A percentile compares a stretch with the other conserved stretches of the same genome.
These are phyloP conservation scores for Microctenopoma steveboyesi DNA, from an alignment of 2,797 vertebrate genomes.

Conservation along the genomic window DNA sequence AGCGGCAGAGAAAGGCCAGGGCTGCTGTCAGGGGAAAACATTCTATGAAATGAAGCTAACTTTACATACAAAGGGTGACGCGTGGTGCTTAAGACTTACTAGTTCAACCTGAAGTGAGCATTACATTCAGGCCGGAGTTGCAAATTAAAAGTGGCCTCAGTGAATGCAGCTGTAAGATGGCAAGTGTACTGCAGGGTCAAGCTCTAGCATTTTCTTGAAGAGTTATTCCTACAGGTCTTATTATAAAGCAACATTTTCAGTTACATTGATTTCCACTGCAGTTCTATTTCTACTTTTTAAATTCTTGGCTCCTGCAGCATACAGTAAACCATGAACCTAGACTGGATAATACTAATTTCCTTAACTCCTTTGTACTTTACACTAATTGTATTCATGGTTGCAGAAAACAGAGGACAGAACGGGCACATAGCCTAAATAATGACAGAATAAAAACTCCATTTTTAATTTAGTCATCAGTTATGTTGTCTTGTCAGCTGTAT, in stretches of 20 bases:
- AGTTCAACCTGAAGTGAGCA: neutral
- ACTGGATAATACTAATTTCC: neutral
- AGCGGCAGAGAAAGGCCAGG: slow-evolving; percentile 8
- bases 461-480: too few relatives aligned
- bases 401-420: too few relatives aligned
- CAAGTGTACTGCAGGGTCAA: neutral
- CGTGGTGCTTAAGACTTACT: neutral
- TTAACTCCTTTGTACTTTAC: neutral
- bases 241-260: neutral
- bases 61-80: neutral
- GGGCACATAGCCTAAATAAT: neutral
- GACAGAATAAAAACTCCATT: too few relatives aligned
- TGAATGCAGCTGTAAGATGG: neutral
- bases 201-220: neutral
- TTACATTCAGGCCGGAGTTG: too few relatives aligned
- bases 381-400: neutral
- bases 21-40: slow-evolving; percentile 6
- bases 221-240: neutral
- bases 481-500: too few relatives aligned
- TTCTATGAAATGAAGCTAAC: too few relatives aligned
- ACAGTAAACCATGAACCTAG: neutral
- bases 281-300: too few relatives aligned
- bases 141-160: neutral
- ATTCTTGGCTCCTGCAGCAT: neutral
- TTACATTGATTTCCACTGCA: too few relatives aligned